Base-by-base conservation (phyloP, 2,113 vertebrate species). In the Myrmecobius fasciatus region DNA sequence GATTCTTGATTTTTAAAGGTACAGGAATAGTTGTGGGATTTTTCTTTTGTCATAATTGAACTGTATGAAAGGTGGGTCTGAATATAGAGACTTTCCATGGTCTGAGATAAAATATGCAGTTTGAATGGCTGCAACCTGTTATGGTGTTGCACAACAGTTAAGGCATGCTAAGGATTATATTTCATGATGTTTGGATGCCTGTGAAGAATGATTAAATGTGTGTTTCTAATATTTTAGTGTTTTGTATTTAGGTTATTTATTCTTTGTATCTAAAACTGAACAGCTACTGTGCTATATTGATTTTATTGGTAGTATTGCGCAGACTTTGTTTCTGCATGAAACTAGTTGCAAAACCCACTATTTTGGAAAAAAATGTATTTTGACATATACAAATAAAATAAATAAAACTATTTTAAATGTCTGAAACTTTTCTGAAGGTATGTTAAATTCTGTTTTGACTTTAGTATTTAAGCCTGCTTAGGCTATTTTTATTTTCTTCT, bases 201-300 rank as follows among this genome's bases (percentile, higher is more conserved):
- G 99, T 99, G 98, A 98, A 98, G 97, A 98, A 98, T 98, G 98
- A 98, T 98, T 98, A 98, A 98, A 98, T 99, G 98, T 96, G 43
- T 99, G 98, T 99, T 98, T 99, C 99, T 99, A 98, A 98, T 98
- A 98, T 98, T 99, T 98, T 99, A 99, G 98, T 99, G 99, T 99
- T 99, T 99, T 99, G 98, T 99, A 99, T 99, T 99, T 99, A 99
- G 98, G 98, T 99, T 99, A 99, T 99, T 99, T 99, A 99, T 99
- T 99, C 98, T 99, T 99, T 99, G 98, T 99, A 98, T 98, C 98
- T 98, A 98, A 98, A 98, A 98, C 98, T 98, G 98, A 98, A 98
- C 98, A 98, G 98, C 98, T 99, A 98, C 99, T 99, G 98, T 99
- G 98, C 98, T 98, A 97, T 98, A 98, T 98, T 99, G 98, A 98